Evolutionary conservation across 2,113 vertebrate genomes (phyloP).

Genomic region (Notothenia coriiceps): DNA sequence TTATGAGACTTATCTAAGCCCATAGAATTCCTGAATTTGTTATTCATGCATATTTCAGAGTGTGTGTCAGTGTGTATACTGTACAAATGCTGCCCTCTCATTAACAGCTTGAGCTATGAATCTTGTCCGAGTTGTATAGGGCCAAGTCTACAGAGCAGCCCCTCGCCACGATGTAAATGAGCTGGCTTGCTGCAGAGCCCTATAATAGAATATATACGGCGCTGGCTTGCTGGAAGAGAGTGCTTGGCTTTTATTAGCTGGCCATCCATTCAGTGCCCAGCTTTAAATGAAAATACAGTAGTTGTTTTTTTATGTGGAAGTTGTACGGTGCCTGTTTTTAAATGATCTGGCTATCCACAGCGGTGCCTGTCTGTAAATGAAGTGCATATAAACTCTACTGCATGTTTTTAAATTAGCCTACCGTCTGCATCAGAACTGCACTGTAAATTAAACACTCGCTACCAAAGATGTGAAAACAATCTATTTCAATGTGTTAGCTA

Average conservation of each 20-base stretch:
- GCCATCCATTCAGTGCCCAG: conserved; percentile 31
- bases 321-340: conserved; percentile 40
- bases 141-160: conserved; percentile 10
- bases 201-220: too few relatives aligned
- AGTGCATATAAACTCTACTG: conserved; percentile 38
- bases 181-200: not conserved
- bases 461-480: conserved; percentile 36
- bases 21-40: not conserved
- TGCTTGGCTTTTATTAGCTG: conserved; percentile 44
- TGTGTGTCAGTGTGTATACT: not conserved
- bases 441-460: conserved; percentile 40
- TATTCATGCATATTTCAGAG: not conserved
- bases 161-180: conserved; percentile 44
- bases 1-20: too few relatives aligned
- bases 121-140: conserved; percentile 30
- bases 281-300: conserved; percentile 44
- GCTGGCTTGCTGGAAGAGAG: conserved; percentile 19
- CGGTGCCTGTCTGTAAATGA: conserved; percentile 49
- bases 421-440: conserved; percentile 33
- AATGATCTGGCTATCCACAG: conserved; percentile 36
- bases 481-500: conserved; percentile 7
- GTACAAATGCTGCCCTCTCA: conserved; percentile 19
- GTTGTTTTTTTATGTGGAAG: conserved; percentile 45
- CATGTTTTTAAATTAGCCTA: conserved; percentile 40
- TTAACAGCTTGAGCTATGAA: conserved; percentile 33